A percentile compares a stretch with the other conserved stretches of the same genome.
Conservation (phyloP, 2,888 invertebrate species). For the Agrilus mali region DNA sequence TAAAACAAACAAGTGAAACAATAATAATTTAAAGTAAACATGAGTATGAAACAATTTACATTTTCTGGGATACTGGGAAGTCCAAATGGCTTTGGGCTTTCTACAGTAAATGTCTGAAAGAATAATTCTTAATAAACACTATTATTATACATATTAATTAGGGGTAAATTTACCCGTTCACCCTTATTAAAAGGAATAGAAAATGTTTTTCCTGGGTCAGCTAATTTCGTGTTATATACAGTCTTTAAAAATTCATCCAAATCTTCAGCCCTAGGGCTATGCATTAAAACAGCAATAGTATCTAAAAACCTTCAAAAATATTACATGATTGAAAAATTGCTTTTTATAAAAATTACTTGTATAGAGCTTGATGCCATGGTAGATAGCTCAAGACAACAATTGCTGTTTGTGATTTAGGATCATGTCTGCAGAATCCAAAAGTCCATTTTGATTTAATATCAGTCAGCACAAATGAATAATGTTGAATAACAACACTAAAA, state of each 20-base stretch:
- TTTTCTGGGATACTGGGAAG: conserved; percentile 93
- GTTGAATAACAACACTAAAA: conserved; percentile 73
- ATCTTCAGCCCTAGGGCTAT: conserved; percentile 42
- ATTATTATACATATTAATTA: background rate
- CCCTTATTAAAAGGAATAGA: conserved; percentile 46
- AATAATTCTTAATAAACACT: background rate
- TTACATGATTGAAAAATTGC: conserved; percentile 1
- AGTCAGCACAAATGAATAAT: conserved; percentile 94
- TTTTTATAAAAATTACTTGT: conserved; percentile 49
- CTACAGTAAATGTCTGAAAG: conserved; percentile 63
- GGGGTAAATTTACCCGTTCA: conserved; percentile 36
- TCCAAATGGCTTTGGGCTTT: conserved; percentile 66
- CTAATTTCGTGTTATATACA: conserved; percentile 54
- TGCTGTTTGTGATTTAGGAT: conserved; percentile 78
- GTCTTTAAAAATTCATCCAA: conserved; percentile 51
- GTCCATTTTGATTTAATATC: conserved; percentile 92
- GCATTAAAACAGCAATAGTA: conserved; percentile 65
- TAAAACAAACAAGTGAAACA: conserved; percentile 33
- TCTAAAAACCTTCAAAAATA: conserved; percentile 56
- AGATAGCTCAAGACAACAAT: conserved; percentile 76
- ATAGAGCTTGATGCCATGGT: conserved; percentile 96
- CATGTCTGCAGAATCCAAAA: conserved; percentile 94
- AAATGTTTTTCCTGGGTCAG: conserved; percentile 53
- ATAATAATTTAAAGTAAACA: background rate
- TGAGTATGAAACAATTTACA: conserved; percentile 48